These are phyloP conservation scores for Opisthocomus hoazin DNA, from an alignment of 2,113 vertebrate species.

Conservation along the genomic window DNA sequence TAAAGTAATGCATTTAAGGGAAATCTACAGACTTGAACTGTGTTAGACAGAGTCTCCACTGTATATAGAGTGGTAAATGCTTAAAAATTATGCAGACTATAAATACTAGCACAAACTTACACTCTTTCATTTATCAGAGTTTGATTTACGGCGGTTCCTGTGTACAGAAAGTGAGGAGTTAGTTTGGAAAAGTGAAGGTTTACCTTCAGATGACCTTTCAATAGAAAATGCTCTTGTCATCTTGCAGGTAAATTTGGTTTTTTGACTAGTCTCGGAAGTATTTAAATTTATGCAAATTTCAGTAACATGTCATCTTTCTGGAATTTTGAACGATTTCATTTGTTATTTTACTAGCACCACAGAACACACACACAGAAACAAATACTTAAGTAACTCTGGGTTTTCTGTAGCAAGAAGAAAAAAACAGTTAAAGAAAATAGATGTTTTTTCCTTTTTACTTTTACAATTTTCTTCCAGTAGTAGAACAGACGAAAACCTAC, in stretches of 20 bases:
- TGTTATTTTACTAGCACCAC: not conserved
- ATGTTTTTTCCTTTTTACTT: not conserved
- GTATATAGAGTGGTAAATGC: not conserved
- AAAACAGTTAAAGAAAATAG: not conserved
- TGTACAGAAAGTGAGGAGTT: constrained; percentile 95
- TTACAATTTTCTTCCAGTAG: not conserved
- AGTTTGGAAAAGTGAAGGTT: constrained; percentile 97
- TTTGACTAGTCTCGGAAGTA: not conserved
- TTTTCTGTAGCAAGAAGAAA: not conserved
- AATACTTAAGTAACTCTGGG: not conserved
- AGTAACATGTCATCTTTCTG: not conserved
- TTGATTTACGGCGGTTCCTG: constrained; percentile 89
- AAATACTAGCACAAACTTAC: not conserved
- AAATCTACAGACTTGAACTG: not conserved
- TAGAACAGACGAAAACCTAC: not conserved
- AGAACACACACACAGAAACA: not conserved
- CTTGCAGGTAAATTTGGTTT: constrained; percentile 82
- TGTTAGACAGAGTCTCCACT: not conserved
- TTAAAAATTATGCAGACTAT: not conserved
- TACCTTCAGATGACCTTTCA: constrained; percentile 96
- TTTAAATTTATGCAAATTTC: not conserved
- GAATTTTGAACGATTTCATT: not conserved
- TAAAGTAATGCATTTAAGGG: not conserved
- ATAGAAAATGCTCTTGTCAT: constrained; percentile 97
- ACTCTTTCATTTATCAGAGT: constrained; percentile 74